Evolutionary conservation across 2,113 vertebrate genomes (phyloP), one percentile per base, ranked within the genome.

Genomic region (Puntigrus tetrazona): DNA sequence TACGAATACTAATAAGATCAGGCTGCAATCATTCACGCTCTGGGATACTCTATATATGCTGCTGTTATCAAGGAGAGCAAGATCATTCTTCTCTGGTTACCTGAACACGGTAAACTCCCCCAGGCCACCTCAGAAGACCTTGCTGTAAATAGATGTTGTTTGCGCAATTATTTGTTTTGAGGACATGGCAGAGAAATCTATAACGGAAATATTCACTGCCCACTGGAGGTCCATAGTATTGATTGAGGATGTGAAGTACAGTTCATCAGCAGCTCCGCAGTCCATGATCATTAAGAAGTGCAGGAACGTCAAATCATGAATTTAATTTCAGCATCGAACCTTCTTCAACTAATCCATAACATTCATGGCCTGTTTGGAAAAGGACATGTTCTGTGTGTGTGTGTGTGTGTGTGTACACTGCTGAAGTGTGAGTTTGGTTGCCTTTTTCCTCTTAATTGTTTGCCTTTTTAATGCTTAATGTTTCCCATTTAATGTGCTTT

Each of bases 121-220:
- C 31, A 34, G 34, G 45, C 29, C 43, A n/a, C 29, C 22, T 83
- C 18, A 78, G 45, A 83, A 74, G 84, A 63, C 63, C 59, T 82
- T 67, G 18, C 36, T 57, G 31, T 86, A 77, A 84, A 81, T 85
- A 29, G 65, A 84, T 86, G 82, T 59, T 61, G 61, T 70, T 81
- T 77, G 79, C 9, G 70, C 79, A 59, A 87, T 88, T 67, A 84
- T 86, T 87, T 87, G 81, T 84, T 87, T 81, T 84, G 36, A 63
- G 72, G 82, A 63, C 77, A 81, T 85, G 77, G 38, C 73, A 84
- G 57, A 14, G 47, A 45, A 86, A 88, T 88, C 82, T 88, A 88
- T 88, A 78, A 8, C 85, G 73, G 81, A 84, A 87, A 89, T 73
- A 67, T 59, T 77, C 81, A 59, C 41, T 50, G 41, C 75, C 47